Evolutionary conservation across 2,888 invertebrate genomes (phyloP), one percentile per base, ranked within the genome.

Genomic region (Amphiduros pacificus): DNA sequence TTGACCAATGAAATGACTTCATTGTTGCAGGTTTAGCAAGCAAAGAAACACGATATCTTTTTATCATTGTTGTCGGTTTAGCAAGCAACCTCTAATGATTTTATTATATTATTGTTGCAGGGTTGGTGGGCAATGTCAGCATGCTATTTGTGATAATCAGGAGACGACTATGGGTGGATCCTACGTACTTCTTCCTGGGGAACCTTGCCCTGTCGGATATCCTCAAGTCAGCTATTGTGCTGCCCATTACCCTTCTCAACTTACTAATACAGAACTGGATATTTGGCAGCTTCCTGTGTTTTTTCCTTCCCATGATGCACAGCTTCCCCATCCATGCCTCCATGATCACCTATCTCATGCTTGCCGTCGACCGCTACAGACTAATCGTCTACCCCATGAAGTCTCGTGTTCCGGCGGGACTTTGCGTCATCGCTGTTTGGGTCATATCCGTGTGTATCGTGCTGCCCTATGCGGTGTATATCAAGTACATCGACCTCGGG

Each of bases 271-370:
- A 89, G 74, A 89, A 90, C 87, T 67, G 90, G 90, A 85, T 90
- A 64, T 87, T 89, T 71, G 90, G 90, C 6, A 87, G 88, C 71
- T 87, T 89, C 69, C 77, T 90, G 64, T 90, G 90, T 81, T 89
- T 87, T 76, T 88, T 89, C 75, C 76, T 90, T 68, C 90, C 90
- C 0, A 89, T 90, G 87, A 76, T 90, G 71, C 90, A 90, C 86
- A 89, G 89, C 74, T 88, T 89, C 69, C 89, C 90, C 1, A 80
- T 89, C 57, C 89, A 90, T 76, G 88, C 88, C 55, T 87, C 88
- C 24, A 89, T 88, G 83, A 84, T 90, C 77, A 89, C 89, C 32
- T 88, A 88, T 74, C 81, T 89, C 27, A 81, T 89, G 72, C 87
- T 90, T 68, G 88, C 89, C 26, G 87, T 87, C 80, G 90, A 90